Base-by-base conservation (phyloP, 2,797 vertebrate genomes). In the Passerculus sandwichensis region DNA sequence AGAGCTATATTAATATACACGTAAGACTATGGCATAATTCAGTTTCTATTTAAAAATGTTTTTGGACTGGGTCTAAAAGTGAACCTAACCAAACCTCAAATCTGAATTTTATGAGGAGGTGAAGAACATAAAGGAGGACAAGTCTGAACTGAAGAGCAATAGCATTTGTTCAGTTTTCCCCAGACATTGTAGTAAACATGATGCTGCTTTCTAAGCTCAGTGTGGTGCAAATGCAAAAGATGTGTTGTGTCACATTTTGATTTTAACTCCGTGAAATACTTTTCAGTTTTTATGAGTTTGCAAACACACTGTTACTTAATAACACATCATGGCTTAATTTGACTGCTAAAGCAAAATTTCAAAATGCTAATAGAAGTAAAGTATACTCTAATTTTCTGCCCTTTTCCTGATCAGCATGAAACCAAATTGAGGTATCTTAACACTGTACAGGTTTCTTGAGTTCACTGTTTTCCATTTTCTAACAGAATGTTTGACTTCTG, bases 141-240 rank as follows among this genome's bases (percentile, higher is more conserved):
- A 79, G 77, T 84, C 85, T 91, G 85, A 91, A 94, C 83, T 64
- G 34, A 94, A 94, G 53, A 86, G 69, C 47, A 81, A 45, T 14
- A 85, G 42, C 32, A 56, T 90, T 90, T 81, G 51, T 79, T 94
- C 50, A 47, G 38, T 87, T 94, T 95, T 94, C 88, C 83, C 85
- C 48, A 94, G 93, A 85, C 69, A 30, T 48, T 10, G 26, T 77
- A 65, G 53, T 84, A 87, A 93, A 90, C 71, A 78, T 29, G n/a
- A 67, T 84, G 78, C 40, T 89, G 72, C 57, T 96, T 89, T 93
- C 94, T 79, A 85, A 94, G 72, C 82, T 82, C 69, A 59, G 44
- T 64, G 87, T 88, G 91, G 76, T 87, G 57, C 91, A 94, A 95
- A 96, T 96, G 93, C 88, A 96, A 91, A 94, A 93, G 89, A 91